These are phyloP conservation scores for Doryteuthis pealeii DNA, from an alignment of 1,140 invertebrate genomes.

Conservation along the genomic window DNA sequence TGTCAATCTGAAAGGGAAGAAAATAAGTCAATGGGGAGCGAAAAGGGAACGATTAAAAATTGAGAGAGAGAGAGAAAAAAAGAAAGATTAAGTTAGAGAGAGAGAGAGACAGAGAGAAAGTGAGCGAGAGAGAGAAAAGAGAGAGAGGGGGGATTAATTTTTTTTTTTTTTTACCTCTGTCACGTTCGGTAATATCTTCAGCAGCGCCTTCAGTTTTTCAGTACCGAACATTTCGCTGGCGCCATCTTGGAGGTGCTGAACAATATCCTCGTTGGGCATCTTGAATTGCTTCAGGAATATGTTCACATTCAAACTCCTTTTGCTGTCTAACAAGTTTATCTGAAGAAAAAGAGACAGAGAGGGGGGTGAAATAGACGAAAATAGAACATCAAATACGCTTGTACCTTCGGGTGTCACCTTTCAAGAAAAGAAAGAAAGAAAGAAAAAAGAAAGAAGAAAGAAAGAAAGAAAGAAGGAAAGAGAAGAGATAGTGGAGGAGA, in stretches of 20 bases:
- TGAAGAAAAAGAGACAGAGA: slow-evolving; percentile 25
- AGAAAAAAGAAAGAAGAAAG: too few relatives aligned
- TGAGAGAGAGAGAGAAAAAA: too few relatives aligned
- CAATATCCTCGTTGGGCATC: slow-evolving; percentile 83
- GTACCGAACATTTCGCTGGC: slow-evolving; percentile 87
- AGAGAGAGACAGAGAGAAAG: too few relatives aligned
- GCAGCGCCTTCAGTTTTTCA: slow-evolving; percentile 84
- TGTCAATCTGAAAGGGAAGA: slow-evolving; percentile 40
- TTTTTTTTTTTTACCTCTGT: slow-evolving; percentile 70
- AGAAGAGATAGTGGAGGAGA: too few relatives aligned
- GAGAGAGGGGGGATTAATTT: not conserved
- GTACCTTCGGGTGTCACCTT: too few relatives aligned
- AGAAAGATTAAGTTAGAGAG: too few relatives aligned
- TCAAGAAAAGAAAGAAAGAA: too few relatives aligned
- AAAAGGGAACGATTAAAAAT: too few relatives aligned
- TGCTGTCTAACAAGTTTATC: slow-evolving; percentile 65
- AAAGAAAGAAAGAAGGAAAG: too few relatives aligned
- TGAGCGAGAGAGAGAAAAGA: too few relatives aligned
- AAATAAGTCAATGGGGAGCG: not conserved
- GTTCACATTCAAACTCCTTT: slow-evolving; percentile 93
- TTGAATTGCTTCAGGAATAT: slow-evolving; percentile 97
- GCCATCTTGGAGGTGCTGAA: slow-evolving; percentile 81
- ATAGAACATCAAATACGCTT: too few relatives aligned
- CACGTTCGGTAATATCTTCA: slow-evolving; percentile 89
- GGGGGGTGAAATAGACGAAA: not conserved